phyloP scores from a whole-genome alignment of 2,113 vertebrate genomes.

The Prietella phreatophila region DNA sequence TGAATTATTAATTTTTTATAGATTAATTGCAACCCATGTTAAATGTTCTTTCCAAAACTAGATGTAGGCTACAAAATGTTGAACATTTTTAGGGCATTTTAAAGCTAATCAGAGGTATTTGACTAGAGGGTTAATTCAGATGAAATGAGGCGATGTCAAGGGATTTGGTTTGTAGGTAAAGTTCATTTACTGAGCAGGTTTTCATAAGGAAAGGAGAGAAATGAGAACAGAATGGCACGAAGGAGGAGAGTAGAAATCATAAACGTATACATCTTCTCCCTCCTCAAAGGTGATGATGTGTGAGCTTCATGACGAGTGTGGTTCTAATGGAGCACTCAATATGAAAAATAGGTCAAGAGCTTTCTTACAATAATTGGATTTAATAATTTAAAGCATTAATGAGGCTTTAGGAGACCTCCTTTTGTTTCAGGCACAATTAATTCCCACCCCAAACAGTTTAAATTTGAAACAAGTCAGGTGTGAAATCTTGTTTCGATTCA shows the following conservation, averaged over 20 bases:
- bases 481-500: constrained; percentile 53
- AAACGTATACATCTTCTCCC: constrained; percentile 40
- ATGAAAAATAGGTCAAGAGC: constrained; percentile 68
- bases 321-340: constrained; percentile 61
- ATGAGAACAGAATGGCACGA: constrained; percentile 4
- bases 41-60: not conserved
- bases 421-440: constrained; percentile 67
- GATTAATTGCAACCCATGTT: constrained; percentile 12
- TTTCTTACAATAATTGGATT: constrained; percentile 71
- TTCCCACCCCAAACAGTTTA: constrained; percentile 66
- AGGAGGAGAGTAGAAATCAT: constrained; percentile 26
- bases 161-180: constrained; percentile 40
- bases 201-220: not conserved
- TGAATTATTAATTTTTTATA: not conserved
- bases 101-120: constrained; percentile 32
- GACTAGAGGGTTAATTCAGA: constrained; percentile 33
- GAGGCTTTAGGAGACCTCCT: constrained; percentile 61
- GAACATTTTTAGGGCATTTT: constrained; percentile 17
- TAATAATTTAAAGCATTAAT: constrained; percentile 76
- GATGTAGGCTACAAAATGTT: constrained; percentile 3
- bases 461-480: constrained; percentile 61
- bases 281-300: constrained; percentile 28
- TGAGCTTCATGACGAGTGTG: constrained; percentile 46
- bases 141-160: constrained; percentile 4
- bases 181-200: constrained; percentile 8